Percentiles rank a stretch among this genome's conserved stretches.
Evolutionary conservation across 2,888 invertebrate genomes (phyloP).

Genomic region (Pollenia angustigena): DNA sequence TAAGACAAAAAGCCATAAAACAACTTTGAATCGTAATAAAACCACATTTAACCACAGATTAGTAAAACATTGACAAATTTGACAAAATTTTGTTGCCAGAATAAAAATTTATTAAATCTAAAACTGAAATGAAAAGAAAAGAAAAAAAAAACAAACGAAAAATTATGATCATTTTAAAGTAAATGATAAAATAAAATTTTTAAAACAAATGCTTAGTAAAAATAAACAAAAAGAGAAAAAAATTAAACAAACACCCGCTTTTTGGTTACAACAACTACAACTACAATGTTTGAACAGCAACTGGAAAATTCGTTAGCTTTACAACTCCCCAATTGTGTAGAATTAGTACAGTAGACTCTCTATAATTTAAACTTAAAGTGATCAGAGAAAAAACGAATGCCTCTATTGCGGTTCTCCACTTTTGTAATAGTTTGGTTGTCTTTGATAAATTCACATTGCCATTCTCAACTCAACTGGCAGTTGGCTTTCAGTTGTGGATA

Average conservation of each 20-base stretch:
- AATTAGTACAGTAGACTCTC: neutral
- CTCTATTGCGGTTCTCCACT: too few relatives aligned
- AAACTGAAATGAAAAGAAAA: slow-evolving; percentile 7
- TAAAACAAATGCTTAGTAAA: neutral
- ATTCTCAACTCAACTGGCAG: too few relatives aligned
- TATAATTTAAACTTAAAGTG: too few relatives aligned
- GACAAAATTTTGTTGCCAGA: slow-evolving; percentile 19
- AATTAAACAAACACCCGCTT: slow-evolving; percentile 41
- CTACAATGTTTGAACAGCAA: neutral
- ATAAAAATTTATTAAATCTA: slow-evolving; percentile 31
- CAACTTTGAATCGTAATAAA: neutral
- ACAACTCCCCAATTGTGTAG: slow-evolving; percentile 16
- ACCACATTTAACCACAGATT: slow-evolving; percentile 19
- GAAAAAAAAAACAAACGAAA: neutral
- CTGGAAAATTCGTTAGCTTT: neutral
- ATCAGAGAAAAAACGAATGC: too few relatives aligned
- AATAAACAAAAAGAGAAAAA: neutral
- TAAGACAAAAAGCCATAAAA: slow-evolving; percentile 18
- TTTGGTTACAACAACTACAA: slow-evolving; percentile 1
- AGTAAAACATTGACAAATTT: slow-evolving; percentile 58
- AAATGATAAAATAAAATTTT: slow-evolving; percentile 3
- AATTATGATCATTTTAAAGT: neutral
- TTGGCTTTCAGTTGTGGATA: too few relatives aligned
- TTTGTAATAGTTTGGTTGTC: too few relatives aligned
- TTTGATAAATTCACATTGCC: too few relatives aligned